Base-by-base conservation (phyloP, 2,888 invertebrate genomes). In the Fissipunctia ypsillon region DNA sequence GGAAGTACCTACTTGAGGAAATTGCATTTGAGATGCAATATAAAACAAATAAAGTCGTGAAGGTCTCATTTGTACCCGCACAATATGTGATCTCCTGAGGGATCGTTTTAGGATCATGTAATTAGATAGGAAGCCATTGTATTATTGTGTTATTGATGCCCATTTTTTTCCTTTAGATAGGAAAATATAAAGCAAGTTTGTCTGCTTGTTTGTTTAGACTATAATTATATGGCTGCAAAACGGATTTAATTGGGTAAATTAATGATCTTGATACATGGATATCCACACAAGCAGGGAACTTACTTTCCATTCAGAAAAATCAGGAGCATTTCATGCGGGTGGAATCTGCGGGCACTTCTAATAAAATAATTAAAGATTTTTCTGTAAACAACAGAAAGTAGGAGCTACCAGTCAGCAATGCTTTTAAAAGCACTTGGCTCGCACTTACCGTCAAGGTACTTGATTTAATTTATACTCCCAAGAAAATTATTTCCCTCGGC, bases 401-500 rank as follows among this genome's bases (percentile, higher is more conserved):
- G 57, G 57, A 57, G 60, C 54, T 41, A 60, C 68, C 65, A 70
- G 67, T 67, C 60, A 83, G 72, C 54, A 59, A 12, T 56, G 70
- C 48, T 60, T 65, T 65, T 50, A 69, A 65, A 74, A 78, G 64
- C 64, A 74, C 77, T 83, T 71, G 71, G 45, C 43, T 63, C 43
- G 75, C 72, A 70, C 38, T 80, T 73, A 73, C 69, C 68, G 50
- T 59, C 45, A 57, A 74, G 67, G 43, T 74, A 85, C 73, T 84
- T 66, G 65, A 79, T 67, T 76, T 83, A 83, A 85, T 82, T 80
- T 80, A 64, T 81, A 85, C 56, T 72, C 63, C 54, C 57, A 81
- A 85, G 70, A 59, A 83, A 78, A 76, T 78, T 59, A 83, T 76
- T 84, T 80, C 50, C n/a, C 65, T 71, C 28, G n/a, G 63, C 70